These are phyloP conservation scores for Agriopis leucophaearia DNA, from an alignment of 2,888 invertebrate species.

Conservation along the genomic window DNA sequence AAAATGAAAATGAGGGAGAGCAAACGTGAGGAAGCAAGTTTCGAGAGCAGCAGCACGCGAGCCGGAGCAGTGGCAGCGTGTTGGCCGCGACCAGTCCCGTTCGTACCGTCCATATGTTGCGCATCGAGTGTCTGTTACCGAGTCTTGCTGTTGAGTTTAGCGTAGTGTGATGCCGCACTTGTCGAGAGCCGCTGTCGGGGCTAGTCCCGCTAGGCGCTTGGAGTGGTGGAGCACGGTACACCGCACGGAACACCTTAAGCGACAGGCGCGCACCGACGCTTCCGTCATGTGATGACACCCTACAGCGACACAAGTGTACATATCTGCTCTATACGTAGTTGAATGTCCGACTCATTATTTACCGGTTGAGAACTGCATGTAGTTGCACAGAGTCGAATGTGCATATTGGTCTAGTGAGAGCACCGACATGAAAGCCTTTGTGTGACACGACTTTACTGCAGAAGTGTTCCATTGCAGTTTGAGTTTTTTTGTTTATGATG, in stretches of 20 bases:
- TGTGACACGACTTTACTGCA: slow-evolving; percentile 62
- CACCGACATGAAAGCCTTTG: slow-evolving; percentile 71
- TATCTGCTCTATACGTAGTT: slow-evolving; percentile 76
- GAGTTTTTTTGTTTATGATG: slow-evolving; percentile 50
- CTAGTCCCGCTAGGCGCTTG: slow-evolving; percentile 78
- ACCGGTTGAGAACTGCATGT: slow-evolving; percentile 77
- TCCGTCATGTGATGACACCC: slow-evolving; percentile 72
- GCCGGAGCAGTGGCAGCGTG: slow-evolving; percentile 40
- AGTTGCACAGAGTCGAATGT: slow-evolving; percentile 75
- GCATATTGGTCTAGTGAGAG: slow-evolving; percentile 73
- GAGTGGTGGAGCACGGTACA: slow-evolving; percentile 77
- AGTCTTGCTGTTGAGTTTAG: slow-evolving; percentile 83
- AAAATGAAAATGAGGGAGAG: slow-evolving; percentile 35
- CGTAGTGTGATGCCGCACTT: slow-evolving; percentile 83
- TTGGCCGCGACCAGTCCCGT: slow-evolving; percentile 58
- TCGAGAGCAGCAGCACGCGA: slow-evolving; percentile 48
- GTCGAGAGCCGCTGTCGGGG: slow-evolving; percentile 72
- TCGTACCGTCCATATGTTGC: slow-evolving; percentile 79
- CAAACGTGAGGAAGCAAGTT: slow-evolving; percentile 45
- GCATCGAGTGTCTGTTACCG: slow-evolving; percentile 80
- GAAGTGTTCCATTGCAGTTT: slow-evolving; percentile 50
- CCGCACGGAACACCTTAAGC: slow-evolving; percentile 80
- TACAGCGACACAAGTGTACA: slow-evolving; percentile 77
- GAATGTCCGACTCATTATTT: slow-evolving; percentile 70
- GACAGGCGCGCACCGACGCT: slow-evolving; percentile 82